Evolutionary conservation across 92 coral and sea anemone genomes (phyloP).

Genomic region (Anthopleura xanthogrammica): DNA sequence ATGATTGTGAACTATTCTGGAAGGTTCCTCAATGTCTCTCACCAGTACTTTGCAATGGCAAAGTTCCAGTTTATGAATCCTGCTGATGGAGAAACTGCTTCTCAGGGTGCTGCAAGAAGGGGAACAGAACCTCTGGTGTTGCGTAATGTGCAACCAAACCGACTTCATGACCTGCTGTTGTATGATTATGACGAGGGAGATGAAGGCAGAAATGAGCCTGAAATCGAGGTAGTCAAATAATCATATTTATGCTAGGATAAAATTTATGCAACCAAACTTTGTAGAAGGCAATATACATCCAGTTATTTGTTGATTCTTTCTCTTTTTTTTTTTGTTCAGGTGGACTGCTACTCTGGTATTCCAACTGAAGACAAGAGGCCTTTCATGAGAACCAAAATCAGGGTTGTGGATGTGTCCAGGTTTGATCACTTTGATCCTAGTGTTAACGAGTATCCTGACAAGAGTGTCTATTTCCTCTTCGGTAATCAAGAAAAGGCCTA

Average conservation of each 20-base stretch:
- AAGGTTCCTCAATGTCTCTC: constrained; percentile 34
- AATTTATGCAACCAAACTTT: background rate
- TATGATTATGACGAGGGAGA: constrained; percentile 32
- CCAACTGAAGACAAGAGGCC: constrained; percentile 40
- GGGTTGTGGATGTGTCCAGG: constrained; percentile 64
- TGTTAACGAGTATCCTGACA: constrained; percentile 46
- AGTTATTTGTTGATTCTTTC: too few species aligned
- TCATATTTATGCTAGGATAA: background rate
- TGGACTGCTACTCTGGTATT: constrained; percentile 62
- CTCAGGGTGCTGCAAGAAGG: constrained; percentile 16
- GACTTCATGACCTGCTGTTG: constrained; percentile 36
- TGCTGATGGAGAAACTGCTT: constrained; percentile 26
- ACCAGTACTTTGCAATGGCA: constrained; percentile 47
- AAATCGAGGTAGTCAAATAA: constrained; percentile 17
- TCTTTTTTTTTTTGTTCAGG: constrained; percentile 32
- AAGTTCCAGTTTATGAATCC: constrained; percentile 35
- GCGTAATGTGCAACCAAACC: constrained; percentile 20
- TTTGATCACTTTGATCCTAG: constrained; percentile 74
- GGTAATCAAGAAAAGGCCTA: constrained; percentile 54
- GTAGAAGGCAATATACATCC: too few species aligned
- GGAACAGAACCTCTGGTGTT: constrained; percentile 25
- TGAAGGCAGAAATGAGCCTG: constrained; percentile 25
- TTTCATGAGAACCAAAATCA: constrained; percentile 44
- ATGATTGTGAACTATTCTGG: constrained; percentile 52
- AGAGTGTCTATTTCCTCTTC: constrained; percentile 62